phyloP scores from a whole-genome alignment of 2,888 invertebrate species.

The Lucinisca nassula region DNA sequence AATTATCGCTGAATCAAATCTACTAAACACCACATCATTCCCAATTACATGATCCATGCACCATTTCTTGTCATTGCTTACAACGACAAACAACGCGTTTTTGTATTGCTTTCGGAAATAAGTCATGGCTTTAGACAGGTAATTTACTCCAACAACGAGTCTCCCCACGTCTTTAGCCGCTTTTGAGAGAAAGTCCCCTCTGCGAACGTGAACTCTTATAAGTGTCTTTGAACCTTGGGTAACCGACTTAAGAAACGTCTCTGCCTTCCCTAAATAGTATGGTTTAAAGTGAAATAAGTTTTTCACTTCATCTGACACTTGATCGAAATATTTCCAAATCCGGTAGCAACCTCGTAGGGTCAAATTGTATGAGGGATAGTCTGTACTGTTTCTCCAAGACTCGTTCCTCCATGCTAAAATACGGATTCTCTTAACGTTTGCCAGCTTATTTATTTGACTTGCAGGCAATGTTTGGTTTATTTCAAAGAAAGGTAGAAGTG shows the following conservation, averaged over 20 bases:
- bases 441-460: no score
- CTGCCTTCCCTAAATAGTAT: not conserved
- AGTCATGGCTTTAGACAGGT: conserved; percentile 34
- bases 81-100: conserved; percentile 47
- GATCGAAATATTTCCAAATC: conserved; percentile 61
- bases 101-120: conserved; percentile 15
- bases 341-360: conserved; percentile 64
- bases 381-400: no score
- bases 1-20: not conserved
- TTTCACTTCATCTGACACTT: conserved; percentile 27
- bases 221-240: conserved; percentile 13
- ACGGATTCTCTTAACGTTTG: no score
- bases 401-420: no score
- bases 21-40: conserved; percentile 27
- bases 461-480: no score
- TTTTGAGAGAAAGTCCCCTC: conserved; percentile 32
- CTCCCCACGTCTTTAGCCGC: not conserved
- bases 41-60: conserved; percentile 45
- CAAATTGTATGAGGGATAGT: conserved; percentile 52
- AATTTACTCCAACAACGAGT: not conserved
- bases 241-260: not conserved
- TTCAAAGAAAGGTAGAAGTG: no score
- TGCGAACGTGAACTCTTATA: conserved; percentile 53
- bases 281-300: conserved; percentile 46
- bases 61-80: conserved; percentile 60